A percentile compares a stretch with the other conserved stretches of the same genome.
Evolutionary conservation across 2,888 invertebrate species (phyloP).

Genomic region (Entomobrya multifasciata): DNA sequence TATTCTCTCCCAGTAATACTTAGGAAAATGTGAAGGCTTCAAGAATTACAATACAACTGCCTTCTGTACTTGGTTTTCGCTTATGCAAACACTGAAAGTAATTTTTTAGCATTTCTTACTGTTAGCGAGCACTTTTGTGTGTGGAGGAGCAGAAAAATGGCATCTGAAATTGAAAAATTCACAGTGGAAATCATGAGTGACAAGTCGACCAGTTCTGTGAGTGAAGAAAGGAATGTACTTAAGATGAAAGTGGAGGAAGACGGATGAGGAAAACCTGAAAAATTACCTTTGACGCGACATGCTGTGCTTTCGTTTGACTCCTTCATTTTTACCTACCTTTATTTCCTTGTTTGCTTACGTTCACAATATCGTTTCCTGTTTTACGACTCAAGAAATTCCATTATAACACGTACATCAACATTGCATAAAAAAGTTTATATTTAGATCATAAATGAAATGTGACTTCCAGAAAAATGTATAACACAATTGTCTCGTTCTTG

Average conservation of each 20-base stretch:
- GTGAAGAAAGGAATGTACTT: constrained; percentile 60
- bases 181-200: constrained; percentile 60
- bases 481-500: constrained; percentile 46
- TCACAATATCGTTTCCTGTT: constrained; percentile 7
- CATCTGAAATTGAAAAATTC: constrained; percentile 57
- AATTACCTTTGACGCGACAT: constrained; percentile 53
- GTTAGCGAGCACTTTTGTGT: not conserved
- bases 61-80: too few relatives aligned
- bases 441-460: constrained; percentile 46
- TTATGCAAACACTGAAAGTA: constrained; percentile 25
- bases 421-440: constrained; percentile 34
- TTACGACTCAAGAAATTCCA: constrained; percentile 39
- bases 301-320: constrained; percentile 23
- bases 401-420: constrained; percentile 26
- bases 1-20: not conserved
- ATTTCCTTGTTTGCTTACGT: constrained; percentile 1
- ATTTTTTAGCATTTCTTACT: too few relatives aligned
- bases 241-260: constrained; percentile 61
- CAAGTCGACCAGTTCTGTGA: constrained; percentile 53
- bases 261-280: constrained; percentile 62
- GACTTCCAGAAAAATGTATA: constrained; percentile 19
- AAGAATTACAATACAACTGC: not conserved
- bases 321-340: constrained; percentile 35
- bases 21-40: not conserved
- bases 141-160: constrained; percentile 11